Percentiles rank a stretch among this genome's conserved stretches.
Evolutionary conservation across 53 echinoderm and acorn worm species (phyloP).

Genomic region (Echinarachnius parma): DNA sequence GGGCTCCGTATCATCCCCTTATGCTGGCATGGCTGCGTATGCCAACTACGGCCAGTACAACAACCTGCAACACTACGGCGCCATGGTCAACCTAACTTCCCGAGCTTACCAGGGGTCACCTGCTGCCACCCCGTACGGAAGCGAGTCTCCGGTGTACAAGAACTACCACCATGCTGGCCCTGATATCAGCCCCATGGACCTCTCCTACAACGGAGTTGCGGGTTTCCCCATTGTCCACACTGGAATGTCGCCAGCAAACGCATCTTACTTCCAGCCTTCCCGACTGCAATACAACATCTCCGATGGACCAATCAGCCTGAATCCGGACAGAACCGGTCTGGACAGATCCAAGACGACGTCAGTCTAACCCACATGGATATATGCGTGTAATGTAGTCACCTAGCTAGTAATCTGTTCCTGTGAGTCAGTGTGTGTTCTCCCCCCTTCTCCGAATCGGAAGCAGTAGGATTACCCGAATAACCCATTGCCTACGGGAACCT

Average conservation of each 20-base stretch:
- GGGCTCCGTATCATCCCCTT: slow-evolving; percentile 61
- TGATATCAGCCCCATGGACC: slow-evolving; percentile 95
- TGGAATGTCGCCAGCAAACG: slow-evolving; percentile 54
- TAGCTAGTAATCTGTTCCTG: neutral
- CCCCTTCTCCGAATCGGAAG: slow-evolving; percentile 9
- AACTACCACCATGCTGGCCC: slow-evolving; percentile 74
- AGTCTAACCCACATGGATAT: slow-evolving; percentile 7
- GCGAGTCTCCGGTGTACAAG: slow-evolving; percentile 65
- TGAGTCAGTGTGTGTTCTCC: slow-evolving; percentile 32
- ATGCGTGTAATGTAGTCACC: no score
- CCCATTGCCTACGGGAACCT: no score
- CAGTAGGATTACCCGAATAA: slow-evolving; percentile 15
- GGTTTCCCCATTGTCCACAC: slow-evolving; percentile 73
- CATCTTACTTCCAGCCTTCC: slow-evolving; percentile 16
- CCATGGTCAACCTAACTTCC: slow-evolving; percentile 71
- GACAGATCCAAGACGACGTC: slow-evolving; percentile 34
- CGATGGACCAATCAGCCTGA: slow-evolving; percentile 30
- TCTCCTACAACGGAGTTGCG: slow-evolving; percentile 80
- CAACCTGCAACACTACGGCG: slow-evolving; percentile 77
- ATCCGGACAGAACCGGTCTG: slow-evolving; percentile 15
- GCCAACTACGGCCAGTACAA: slow-evolving; percentile 80
- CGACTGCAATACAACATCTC: slow-evolving; percentile 42
- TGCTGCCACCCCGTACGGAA: slow-evolving; percentile 37
- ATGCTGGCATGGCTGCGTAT: slow-evolving; percentile 65
- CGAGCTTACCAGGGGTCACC: slow-evolving; percentile 68